A percentile compares a stretch with the other conserved stretches of the same genome.
Evolutionary conservation across 2,888 invertebrate genomes (phyloP).

Genomic region (Drosophila differens): DNA sequence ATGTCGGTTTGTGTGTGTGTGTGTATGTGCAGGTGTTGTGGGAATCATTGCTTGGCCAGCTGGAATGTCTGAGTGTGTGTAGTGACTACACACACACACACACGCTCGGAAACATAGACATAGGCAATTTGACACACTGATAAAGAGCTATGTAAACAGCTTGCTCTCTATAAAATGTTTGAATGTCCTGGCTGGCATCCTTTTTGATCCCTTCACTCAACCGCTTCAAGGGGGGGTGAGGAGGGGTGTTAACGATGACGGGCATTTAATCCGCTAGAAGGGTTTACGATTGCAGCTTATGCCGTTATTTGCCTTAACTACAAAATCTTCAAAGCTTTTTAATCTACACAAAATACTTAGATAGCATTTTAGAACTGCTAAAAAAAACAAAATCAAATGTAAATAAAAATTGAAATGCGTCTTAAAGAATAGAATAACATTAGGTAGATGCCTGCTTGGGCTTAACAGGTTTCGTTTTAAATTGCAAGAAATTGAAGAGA

Average conservation of each 20-base stretch:
- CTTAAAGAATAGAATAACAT: not conserved
- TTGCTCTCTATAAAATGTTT: conserved; percentile 52
- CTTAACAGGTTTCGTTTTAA: not conserved
- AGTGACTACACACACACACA: conserved; percentile 17
- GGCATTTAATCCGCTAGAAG: conserved; percentile 51
- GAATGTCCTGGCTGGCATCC: conserved; percentile 55
- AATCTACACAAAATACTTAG: conserved; percentile 24
- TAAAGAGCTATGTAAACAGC: conserved; percentile 44
- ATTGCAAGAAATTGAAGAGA: not conserved
- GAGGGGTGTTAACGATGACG: conserved; percentile 28
- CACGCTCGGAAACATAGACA: conserved; percentile 21
- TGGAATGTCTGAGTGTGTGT: conserved; percentile 32
- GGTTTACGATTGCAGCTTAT: conserved; percentile 29
- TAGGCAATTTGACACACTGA: conserved; percentile 8
- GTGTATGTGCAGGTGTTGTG: conserved; percentile 29
- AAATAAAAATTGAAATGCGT: not conserved
- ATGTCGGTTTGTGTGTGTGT: conserved; percentile 5
- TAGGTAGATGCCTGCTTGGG: not conserved
- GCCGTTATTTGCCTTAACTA: conserved; percentile 27
- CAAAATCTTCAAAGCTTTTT: conserved; percentile 43
- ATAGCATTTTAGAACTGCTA: conserved; percentile 8
- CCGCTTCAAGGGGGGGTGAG: conserved; percentile 1
- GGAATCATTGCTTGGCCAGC: conserved; percentile 24
- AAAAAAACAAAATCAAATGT: not conserved
- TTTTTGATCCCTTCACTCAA: conserved; percentile 60